Percentiles rank a stretch among this genome's conserved stretches.
phyloP scores from a whole-genome alignment of 2,113 vertebrate genomes.

The Rostratula benghalensis region DNA sequence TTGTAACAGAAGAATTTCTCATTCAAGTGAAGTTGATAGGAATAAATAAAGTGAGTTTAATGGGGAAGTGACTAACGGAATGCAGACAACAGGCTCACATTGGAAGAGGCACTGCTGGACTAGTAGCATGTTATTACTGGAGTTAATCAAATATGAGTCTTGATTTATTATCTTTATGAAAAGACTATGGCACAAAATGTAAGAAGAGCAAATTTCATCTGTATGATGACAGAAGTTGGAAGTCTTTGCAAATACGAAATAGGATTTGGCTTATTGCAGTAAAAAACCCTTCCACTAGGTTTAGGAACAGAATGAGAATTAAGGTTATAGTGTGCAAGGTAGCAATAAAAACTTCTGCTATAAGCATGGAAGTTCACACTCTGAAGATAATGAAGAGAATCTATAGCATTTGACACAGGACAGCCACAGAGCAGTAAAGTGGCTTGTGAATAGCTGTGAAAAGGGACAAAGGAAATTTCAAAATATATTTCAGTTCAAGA shows the following conservation, averaged over 20 bases:
- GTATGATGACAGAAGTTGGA: background rate
- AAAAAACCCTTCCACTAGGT: background rate
- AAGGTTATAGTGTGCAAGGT: background rate
- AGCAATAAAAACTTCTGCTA: background rate
- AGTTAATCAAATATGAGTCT: background rate
- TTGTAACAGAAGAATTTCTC: background rate
- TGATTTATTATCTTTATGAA: slow-evolving; percentile 2
- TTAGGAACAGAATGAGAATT: background rate
- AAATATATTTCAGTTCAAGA: background rate
- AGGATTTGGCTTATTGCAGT: background rate
- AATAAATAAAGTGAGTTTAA: slow-evolving; percentile 12
- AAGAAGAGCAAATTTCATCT: background rate
- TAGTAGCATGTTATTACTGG: background rate
- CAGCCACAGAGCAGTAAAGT: background rate
- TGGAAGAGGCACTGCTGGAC: background rate
- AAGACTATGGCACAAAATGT: background rate
- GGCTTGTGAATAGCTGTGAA: background rate
- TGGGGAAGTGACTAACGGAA: background rate
- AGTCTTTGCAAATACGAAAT: background rate
- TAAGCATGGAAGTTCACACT: background rate
- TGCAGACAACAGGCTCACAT: background rate
- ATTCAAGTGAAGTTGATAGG: background rate
- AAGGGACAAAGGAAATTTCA: background rate
- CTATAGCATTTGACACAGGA: background rate
- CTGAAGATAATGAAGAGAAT: background rate